Evolutionary conservation across 2,797 vertebrate species (phyloP).

Genomic region (Sebastes cheni): DNA sequence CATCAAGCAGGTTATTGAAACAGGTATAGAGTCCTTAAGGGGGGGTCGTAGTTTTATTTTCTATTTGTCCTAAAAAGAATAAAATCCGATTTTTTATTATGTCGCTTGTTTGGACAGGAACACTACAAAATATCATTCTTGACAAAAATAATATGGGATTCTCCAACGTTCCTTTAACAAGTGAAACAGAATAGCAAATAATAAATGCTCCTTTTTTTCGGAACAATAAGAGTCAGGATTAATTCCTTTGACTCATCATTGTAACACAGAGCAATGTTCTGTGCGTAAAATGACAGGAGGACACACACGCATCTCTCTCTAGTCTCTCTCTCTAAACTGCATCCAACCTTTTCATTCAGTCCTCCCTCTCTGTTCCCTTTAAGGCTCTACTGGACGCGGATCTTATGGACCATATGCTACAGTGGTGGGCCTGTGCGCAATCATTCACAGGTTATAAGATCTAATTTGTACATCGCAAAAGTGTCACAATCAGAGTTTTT

Average conservation of each 20-base stretch:
- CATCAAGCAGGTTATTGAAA: not conserved
- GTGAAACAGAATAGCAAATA: not conserved
- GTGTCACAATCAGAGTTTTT: not conserved
- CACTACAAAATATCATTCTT: not conserved
- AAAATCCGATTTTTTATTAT: no score
- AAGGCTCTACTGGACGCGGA: not conserved
- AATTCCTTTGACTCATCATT: not conserved
- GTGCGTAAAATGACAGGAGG: not conserved
- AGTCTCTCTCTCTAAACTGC: not conserved
- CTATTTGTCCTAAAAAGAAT: not conserved
- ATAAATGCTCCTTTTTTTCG: not conserved
- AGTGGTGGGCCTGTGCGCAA: not conserved
- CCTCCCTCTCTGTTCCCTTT: not conserved
- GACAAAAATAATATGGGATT: not conserved
- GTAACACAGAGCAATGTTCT: not conserved
- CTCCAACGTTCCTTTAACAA: not conserved
- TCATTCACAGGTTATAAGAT: not conserved
- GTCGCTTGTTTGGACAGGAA: not conserved
- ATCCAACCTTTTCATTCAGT: constrained; percentile 7
- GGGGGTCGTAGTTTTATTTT: not conserved
- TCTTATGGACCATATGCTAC: not conserved
- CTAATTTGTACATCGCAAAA: not conserved
- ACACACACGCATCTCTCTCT: not conserved
- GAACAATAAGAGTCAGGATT: not conserved
- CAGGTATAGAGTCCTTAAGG: not conserved